Percentiles rank a stretch among this genome's conserved stretches.
phyloP scores from a whole-genome alignment of 2,113 vertebrate genomes.

The Perccottus glenii region DNA sequence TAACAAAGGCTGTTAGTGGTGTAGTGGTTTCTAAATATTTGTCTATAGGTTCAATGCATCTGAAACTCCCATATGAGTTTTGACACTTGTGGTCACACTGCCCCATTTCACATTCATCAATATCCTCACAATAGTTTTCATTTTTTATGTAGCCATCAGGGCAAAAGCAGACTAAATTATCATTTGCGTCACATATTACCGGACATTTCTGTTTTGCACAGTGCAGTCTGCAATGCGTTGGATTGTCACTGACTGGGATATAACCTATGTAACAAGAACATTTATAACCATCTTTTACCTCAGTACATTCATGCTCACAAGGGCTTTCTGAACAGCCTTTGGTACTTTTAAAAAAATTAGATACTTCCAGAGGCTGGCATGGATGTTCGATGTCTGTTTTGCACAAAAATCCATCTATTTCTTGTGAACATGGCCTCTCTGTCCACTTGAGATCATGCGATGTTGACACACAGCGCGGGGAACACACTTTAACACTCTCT shows the following conservation, averaged over 20 bases:
- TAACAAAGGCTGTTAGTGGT: background rate
- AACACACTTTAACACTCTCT: slow-evolving; percentile 39
- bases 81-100: slow-evolving; percentile 25
- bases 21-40: background rate
- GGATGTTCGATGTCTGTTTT: slow-evolving; percentile 33
- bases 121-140: slow-evolving; percentile 16
- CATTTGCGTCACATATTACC: background rate
- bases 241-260: slow-evolving; percentile 33
- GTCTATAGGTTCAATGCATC: slow-evolving; percentile 34
- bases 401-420: slow-evolving; percentile 73
- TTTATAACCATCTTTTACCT: slow-evolving; percentile 40
- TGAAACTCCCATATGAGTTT: slow-evolving; percentile 59
- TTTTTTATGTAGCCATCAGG: slow-evolving; percentile 24
- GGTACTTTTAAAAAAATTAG: slow-evolving; percentile 14
- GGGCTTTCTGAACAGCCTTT: slow-evolving; percentile 28
- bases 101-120: slow-evolving; percentile 23
- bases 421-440: slow-evolving; percentile 58
- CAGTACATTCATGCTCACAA: slow-evolving; percentile 61
- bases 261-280: slow-evolving; percentile 62
- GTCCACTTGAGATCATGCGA: slow-evolving; percentile 51
- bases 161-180: background rate
- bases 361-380: slow-evolving; percentile 26
- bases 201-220: slow-evolving; percentile 52
- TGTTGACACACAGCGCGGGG: slow-evolving; percentile 62
- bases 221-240: slow-evolving; percentile 21